Conservation (phyloP, 2,113 vertebrate genomes). For the Proteles cristata region DNA sequence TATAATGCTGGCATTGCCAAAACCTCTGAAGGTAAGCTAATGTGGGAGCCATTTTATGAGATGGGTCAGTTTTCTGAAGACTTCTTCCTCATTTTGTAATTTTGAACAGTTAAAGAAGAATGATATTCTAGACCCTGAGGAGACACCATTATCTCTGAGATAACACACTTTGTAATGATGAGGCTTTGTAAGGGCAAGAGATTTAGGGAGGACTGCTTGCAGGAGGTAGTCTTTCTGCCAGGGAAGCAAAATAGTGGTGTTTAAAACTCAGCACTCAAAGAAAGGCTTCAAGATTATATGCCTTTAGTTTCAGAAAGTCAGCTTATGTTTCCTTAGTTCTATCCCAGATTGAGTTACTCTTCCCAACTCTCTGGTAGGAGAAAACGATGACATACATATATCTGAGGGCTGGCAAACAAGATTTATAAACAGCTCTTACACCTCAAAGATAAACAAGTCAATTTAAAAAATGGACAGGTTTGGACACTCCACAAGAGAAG, state of each 20-base stretch:
- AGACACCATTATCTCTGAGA: background rate
- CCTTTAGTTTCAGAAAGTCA: background rate
- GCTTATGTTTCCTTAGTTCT: background rate
- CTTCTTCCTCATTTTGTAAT: background rate
- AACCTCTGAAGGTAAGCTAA: background rate
- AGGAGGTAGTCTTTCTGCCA: background rate
- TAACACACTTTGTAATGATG: background rate
- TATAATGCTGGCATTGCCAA: background rate
- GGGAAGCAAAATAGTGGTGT: background rate
- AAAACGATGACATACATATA: background rate
- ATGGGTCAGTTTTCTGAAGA: background rate
- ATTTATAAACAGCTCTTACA: background rate
- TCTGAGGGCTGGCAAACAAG: background rate
- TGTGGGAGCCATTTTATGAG: background rate
- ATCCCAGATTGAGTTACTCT: background rate
- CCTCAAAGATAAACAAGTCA: background rate
- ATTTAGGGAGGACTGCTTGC: background rate
- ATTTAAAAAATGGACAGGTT: background rate
- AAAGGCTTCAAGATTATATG: background rate
- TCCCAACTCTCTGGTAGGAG: background rate
- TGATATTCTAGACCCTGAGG: background rate
- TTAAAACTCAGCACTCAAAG: conserved; percentile 5
- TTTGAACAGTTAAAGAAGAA: background rate
- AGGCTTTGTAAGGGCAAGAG: background rate
- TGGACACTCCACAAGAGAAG: background rate